phyloP scores from a whole-genome alignment of 2,797 vertebrate species.

The Australoheros facetus region DNA sequence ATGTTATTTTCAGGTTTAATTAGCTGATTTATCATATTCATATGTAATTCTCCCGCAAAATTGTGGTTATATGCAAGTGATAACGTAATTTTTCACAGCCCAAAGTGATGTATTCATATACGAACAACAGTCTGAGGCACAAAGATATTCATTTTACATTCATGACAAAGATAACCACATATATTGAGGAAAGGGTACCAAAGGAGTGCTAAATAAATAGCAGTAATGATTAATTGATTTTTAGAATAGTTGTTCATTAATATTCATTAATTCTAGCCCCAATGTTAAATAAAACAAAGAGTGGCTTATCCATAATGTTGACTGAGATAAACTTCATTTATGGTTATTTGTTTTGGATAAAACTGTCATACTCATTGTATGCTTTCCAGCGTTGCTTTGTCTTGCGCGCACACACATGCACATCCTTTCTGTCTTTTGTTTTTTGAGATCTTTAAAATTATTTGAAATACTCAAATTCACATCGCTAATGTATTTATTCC shows the following conservation, averaged over 20 bases:
- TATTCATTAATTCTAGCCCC: neutral
- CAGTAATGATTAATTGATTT: neutral
- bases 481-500: neutral
- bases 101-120: neutral
- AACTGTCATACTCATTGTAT: slow-evolving; percentile 4
- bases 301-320: neutral
- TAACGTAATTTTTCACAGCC: neutral
- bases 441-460: neutral
- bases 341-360: slow-evolving; percentile 19
- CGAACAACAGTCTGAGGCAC: neutral
- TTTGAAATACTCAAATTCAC: neutral
- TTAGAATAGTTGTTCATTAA: slow-evolving; percentile 4
- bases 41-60: neutral
- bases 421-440: neutral
- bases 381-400: neutral
- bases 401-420: neutral
- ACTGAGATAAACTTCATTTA: slow-evolving; percentile 25
- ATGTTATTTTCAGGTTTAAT: neutral
- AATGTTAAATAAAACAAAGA: slow-evolving; percentile 3
- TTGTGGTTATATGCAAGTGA: neutral
- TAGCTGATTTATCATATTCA: neutral
- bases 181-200: neutral
- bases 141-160: neutral
- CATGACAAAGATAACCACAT: neutral
- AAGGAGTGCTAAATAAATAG: neutral